Percentiles rank a stretch among this genome's conserved stretches.
Evolutionary conservation across 2,113 vertebrate genomes (phyloP).

Genomic region (Notothenia coriiceps): DNA sequence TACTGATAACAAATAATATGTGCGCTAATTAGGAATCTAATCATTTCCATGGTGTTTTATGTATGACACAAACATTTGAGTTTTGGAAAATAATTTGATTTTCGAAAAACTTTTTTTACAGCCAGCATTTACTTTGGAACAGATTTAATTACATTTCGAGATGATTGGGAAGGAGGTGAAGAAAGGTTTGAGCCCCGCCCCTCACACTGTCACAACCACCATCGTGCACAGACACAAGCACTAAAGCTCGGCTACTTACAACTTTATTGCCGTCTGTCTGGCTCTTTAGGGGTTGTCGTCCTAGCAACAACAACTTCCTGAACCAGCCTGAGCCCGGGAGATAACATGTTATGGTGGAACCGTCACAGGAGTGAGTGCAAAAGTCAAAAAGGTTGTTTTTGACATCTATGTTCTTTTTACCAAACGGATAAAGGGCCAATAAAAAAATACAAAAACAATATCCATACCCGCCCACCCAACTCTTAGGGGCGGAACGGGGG

Average conservation of each 20-base stretch:
- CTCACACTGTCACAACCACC: background rate
- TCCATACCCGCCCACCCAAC: background rate
- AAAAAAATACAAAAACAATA: background rate
- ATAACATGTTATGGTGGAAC: slow-evolving; percentile 37
- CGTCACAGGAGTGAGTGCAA: background rate
- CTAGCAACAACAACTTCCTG: slow-evolving; percentile 58
- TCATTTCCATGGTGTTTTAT: too few species aligned
- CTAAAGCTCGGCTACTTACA: slow-evolving; percentile 11
- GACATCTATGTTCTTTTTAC: background rate
- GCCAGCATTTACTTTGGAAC: too few species aligned
- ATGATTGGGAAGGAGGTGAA: too few species aligned
- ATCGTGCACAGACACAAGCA: background rate
- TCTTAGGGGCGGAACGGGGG: background rate
- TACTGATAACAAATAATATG: too few species aligned
- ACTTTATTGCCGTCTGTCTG: slow-evolving; percentile 53
- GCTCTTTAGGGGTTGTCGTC: slow-evolving; percentile 40
- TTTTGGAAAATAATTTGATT: too few species aligned
- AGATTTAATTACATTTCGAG: too few species aligned
- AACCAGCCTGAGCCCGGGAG: slow-evolving; percentile 30
- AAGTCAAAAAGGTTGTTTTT: background rate
- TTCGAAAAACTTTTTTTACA: too few species aligned
- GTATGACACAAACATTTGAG: too few species aligned
- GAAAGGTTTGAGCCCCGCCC: too few species aligned
- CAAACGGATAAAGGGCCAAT: slow-evolving; percentile 14
- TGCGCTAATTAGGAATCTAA: too few species aligned